Conservation (phyloP, 1,140 invertebrate species). For the Diploscapter pachys region DNA sequence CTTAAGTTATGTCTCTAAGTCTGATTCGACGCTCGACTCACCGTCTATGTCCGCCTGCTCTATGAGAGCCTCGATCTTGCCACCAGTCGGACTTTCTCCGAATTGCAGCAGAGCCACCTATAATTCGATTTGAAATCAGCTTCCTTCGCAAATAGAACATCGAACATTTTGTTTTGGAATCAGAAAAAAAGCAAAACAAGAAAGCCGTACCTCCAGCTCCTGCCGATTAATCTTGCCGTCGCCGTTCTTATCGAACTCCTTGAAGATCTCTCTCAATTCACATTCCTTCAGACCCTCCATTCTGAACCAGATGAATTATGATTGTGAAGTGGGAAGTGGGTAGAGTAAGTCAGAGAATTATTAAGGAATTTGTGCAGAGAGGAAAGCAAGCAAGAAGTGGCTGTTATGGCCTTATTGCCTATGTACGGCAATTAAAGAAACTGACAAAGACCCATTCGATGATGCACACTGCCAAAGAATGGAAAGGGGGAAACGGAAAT, state of each 20-base stretch:
- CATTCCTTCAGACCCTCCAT: constrained; percentile 25
- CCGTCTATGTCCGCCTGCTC: constrained; percentile 73
- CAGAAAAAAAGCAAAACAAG: too few relatives aligned
- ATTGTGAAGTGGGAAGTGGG: too few relatives aligned
- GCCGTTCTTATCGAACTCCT: constrained; percentile 86
- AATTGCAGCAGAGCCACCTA: constrained; percentile 57
- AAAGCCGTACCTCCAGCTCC: constrained; percentile 67
- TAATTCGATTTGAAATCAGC: neutral
- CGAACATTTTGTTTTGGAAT: neutral
- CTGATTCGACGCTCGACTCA: constrained; percentile 20
- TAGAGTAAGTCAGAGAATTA: too few relatives aligned
- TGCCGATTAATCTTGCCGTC: constrained; percentile 83
- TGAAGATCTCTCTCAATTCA: constrained; percentile 86
- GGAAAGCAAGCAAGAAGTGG: too few relatives aligned
- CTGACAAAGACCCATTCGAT: too few relatives aligned
- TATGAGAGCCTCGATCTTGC: constrained; percentile 82
- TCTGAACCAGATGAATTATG: too few relatives aligned
- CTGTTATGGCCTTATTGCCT: too few relatives aligned
- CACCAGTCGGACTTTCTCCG: constrained; percentile 81
- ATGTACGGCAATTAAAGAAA: too few relatives aligned
- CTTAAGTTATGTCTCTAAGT: too few relatives aligned
- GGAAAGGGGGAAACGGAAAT: too few relatives aligned
- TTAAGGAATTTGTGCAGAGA: too few relatives aligned
- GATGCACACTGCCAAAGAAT: too few relatives aligned
- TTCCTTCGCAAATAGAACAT: neutral